Percentiles rank a stretch among this genome's conserved stretches.
These are phyloP conservation scores for Peromyscus nudipes DNA, from an alignment of 2,797 vertebrate genomes.

Conservation along the genomic window DNA sequence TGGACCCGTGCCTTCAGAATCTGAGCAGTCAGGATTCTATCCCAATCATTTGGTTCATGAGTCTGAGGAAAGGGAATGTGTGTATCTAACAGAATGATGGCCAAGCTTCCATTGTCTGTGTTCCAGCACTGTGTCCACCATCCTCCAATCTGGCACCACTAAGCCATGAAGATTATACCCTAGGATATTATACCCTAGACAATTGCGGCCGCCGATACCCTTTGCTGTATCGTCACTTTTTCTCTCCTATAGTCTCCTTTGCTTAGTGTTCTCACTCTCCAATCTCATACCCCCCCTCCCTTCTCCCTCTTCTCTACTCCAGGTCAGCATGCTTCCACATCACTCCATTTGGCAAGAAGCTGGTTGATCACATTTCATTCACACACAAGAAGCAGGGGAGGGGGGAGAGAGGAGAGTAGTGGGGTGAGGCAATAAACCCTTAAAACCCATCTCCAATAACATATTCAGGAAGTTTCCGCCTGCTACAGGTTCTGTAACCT, in stretches of 20 bases:
- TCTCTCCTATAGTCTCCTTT: neutral
- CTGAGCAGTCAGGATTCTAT: neutral
- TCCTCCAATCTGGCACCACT: neutral
- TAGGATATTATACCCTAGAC: neutral
- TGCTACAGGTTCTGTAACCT: neutral
- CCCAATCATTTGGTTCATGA: neutral
- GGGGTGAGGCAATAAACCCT: neutral
- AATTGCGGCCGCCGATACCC: neutral
- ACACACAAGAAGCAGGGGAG: neutral
- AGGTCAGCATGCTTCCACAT: neutral
- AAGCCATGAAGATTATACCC: neutral
- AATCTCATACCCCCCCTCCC: neutral
- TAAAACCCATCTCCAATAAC: neutral
- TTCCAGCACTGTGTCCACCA: neutral
- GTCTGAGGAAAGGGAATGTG: neutral
- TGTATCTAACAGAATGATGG: neutral
- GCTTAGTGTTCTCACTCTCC: neutral
- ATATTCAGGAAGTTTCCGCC: neutral
- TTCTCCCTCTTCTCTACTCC: neutral
- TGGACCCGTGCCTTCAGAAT: neutral
- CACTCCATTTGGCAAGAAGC: neutral
- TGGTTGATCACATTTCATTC: neutral
- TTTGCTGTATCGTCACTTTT: neutral
- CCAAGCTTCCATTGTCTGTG: neutral
- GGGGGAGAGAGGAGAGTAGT: too few relatives aligned